A percentile compares a stretch with the other conserved stretches of the same genome.
phyloP scores from a whole-genome alignment of 2,113 vertebrate genomes.

The Halcyon senegalensis region DNA sequence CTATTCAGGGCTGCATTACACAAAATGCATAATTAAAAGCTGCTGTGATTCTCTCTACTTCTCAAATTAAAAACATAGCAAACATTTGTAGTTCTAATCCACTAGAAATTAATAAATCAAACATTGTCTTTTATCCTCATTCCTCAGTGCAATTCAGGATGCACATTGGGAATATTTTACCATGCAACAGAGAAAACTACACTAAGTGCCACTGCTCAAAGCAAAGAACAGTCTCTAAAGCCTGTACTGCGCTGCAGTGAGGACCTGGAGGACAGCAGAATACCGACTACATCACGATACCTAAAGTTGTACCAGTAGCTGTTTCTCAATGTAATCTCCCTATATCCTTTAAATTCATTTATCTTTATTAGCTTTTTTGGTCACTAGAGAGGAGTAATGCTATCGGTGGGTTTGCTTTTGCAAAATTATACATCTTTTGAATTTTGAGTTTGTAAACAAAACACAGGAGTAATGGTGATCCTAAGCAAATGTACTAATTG shows the following conservation, averaged over 20 bases:
- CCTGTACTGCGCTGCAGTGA: neutral
- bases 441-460: neutral
- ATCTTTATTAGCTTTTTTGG: constrained; percentile 49
- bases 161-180: constrained; percentile 73
- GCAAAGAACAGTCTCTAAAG: constrained; percentile 33
- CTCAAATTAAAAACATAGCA: constrained; percentile 84
- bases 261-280: constrained; percentile 22
- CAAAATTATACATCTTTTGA: neutral
- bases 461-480: neutral
- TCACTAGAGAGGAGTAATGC: neutral
- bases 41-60: constrained; percentile 79
- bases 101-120: constrained; percentile 86
- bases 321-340: constrained; percentile 33
- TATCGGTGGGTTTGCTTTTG: neutral
- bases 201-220: constrained; percentile 33
- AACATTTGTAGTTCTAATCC: constrained; percentile 84
- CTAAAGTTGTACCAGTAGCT: neutral
- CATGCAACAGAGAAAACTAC: constrained; percentile 44
- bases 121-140: constrained; percentile 78
- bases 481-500: neutral
- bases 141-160: constrained; percentile 71
- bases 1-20: constrained; percentile 81
- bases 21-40: constrained; percentile 87
- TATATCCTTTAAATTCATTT: constrained; percentile 57
- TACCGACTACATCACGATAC: constrained; percentile 18